Evolutionary conservation across 2,888 invertebrate species (phyloP), one percentile per base, ranked within the genome.

Genomic region (Volucella inflata): DNA sequence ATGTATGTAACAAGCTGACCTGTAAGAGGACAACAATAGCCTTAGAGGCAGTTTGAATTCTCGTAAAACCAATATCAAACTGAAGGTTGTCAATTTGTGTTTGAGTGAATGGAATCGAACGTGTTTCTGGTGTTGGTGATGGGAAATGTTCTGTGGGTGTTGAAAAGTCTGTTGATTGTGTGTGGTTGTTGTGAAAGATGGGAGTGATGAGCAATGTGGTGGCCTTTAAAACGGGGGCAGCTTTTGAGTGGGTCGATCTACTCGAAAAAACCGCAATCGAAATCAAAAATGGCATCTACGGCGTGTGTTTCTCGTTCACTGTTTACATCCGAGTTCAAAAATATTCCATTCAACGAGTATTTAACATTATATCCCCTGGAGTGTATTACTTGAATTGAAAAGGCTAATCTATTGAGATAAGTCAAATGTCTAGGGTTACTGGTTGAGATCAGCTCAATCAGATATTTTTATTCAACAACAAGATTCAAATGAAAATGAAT

Each of bases 41-140:
- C 21, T 64, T 57, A 50, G 21, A 64, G 76, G 62, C 76, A 44
- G 36, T 64, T 50, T 65, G 59, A 46, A 51, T 12, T 64, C 21
- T 21, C 70, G 62, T 68, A 65, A 70, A 81, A 70, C 70, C 70
- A 76, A 70, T 59, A 62, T 38, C 48, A 44, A 48, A 70, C 21
- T 57, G 30, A 30, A 55, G 59, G 59, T 64, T 46, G 17, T 71
- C 48, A 55, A 65, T 55, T 21, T 21, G 64, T 53, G 38, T 65
- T 46, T 38, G n/a, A 10, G 2, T 36, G 46, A 46, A 21, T 48
- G 17, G 21, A 16, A 38, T 12, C 48, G 55, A 12, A 12, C 42
- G 14, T 8, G 16, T 67, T 36, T 11, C 46, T 44, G 36, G 12
- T 44, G 1, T 2, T 8, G 17, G 44, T 11, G 38, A 48, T 17